A percentile compares a stretch with the other conserved stretches of the same genome.
These are phyloP conservation scores for Himalopsyche anomala DNA, from an alignment of 2,888 invertebrate genomes.

Conservation along the genomic window DNA sequence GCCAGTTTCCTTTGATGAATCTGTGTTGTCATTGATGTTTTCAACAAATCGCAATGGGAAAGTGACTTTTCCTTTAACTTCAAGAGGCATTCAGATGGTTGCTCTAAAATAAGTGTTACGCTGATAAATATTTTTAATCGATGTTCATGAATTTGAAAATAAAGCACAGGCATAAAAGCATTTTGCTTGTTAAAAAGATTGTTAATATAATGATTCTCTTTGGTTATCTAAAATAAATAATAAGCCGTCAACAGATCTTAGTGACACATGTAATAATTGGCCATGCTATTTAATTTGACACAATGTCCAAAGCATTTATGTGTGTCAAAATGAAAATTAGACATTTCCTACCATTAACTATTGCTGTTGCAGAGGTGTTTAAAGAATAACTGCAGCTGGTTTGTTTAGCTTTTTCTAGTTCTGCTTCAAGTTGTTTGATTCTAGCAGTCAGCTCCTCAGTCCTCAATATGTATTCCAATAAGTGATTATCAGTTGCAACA, in stretches of 20 bases:
- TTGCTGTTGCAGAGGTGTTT: too few species aligned
- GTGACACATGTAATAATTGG: background rate
- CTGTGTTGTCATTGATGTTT: conserved; percentile 47
- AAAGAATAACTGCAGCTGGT: too few species aligned
- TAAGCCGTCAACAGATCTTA: too few species aligned
- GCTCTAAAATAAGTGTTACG: too few species aligned
- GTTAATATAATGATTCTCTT: too few species aligned
- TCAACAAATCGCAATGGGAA: conserved; percentile 49
- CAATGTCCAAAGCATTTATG: too few species aligned
- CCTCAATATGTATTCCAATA: conserved; percentile 84
- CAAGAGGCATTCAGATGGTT: background rate
- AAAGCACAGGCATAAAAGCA: too few species aligned
- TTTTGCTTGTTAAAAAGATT: too few species aligned
- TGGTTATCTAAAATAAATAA: too few species aligned
- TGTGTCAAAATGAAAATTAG: too few species aligned
- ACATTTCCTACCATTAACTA: too few species aligned
- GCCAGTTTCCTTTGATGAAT: conserved; percentile 50
- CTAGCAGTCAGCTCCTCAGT: conserved; percentile 82
- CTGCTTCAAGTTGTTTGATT: conserved; percentile 76
- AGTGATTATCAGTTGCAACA: conserved; percentile 82
- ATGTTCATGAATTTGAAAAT: too few species aligned
- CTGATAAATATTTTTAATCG: background rate
- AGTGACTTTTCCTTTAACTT: conserved; percentile 52
- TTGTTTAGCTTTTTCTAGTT: conserved; percentile 67
- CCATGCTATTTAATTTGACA: background rate